A percentile compares a stretch with the other conserved stretches of the same genome.
These are phyloP conservation scores for Mythimna loreyi DNA, from an alignment of 2,888 invertebrate species.

Conservation along the genomic window DNA sequence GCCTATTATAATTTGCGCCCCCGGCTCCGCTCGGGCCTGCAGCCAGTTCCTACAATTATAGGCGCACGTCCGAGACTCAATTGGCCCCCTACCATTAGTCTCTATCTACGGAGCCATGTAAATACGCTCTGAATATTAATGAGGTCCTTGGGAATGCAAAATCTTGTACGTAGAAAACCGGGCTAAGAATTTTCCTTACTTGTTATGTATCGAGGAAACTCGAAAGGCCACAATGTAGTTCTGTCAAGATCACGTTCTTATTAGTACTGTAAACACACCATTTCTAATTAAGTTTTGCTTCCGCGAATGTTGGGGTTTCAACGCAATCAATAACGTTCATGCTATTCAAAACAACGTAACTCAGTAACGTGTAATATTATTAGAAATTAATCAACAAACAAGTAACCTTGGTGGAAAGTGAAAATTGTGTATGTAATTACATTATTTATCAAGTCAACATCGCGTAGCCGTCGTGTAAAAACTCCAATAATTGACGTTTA, in stretches of 20 bases:
- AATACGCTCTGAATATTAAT: slow-evolving; percentile 80
- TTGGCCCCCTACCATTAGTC: slow-evolving; percentile 70
- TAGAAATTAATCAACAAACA: slow-evolving; percentile 41
- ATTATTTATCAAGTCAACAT: slow-evolving; percentile 63
- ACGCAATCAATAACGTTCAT: slow-evolving; percentile 34
- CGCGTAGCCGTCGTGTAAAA: slow-evolving; percentile 53
- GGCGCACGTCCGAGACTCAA: slow-evolving; percentile 68
- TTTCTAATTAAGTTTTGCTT: slow-evolving; percentile 57
- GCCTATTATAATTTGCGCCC: slow-evolving; percentile 73
- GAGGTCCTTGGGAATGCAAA: slow-evolving; percentile 74
- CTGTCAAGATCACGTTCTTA: slow-evolving; percentile 56
- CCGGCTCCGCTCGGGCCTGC: slow-evolving; percentile 67
- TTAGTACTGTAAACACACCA: slow-evolving; percentile 45
- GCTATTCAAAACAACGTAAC: slow-evolving; percentile 37
- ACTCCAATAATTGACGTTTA: slow-evolving; percentile 68
- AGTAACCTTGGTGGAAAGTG: slow-evolving; percentile 60
- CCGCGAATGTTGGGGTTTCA: slow-evolving; percentile 46
- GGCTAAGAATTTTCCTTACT: slow-evolving; percentile 70
- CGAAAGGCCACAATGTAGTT: slow-evolving; percentile 58
- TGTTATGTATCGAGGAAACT: slow-evolving; percentile 69
- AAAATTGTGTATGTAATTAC: slow-evolving; percentile 64
- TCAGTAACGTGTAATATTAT: slow-evolving; percentile 27
- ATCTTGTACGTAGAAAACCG: slow-evolving; percentile 68
- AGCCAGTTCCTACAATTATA: slow-evolving; percentile 75
- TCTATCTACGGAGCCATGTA: slow-evolving; percentile 72